Evolutionary conservation across 2,888 invertebrate species (phyloP), one percentile per base, ranked within the genome.

Genomic region (Argyresthia albistria): DNA sequence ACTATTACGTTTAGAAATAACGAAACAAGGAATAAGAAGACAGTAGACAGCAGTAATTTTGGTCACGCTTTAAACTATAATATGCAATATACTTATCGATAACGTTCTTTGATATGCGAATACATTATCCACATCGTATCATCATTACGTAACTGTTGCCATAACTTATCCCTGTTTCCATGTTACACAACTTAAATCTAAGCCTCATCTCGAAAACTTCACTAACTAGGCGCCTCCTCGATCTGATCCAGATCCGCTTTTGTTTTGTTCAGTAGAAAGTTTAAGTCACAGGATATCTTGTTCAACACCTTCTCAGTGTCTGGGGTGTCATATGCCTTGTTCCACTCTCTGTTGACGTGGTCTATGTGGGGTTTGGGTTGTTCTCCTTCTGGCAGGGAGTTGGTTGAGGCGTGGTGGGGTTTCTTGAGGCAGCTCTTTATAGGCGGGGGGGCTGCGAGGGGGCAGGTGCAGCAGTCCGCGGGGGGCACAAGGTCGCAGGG

Each of bases 261-360:
- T 55, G 2, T 60, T 61, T 59, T 84, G 75, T 95, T 95, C 56
- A 95, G 81, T 61, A 95, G 81, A 80, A 94, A 95, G 78, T 95
- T 94, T 61, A 95, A 81, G 79, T 95, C 95, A 66, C 93, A 92
- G 1, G 93, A 92, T 65, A 95, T 95, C 68, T 94, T 91, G 78
- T 94, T 92, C 50, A 95, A 79, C 89, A 95, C 93, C 54, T 91
- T 92, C 61, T 90, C 90, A 35, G 81, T 73, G 53, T 81, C 79
- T 0, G 78, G 75, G 0, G 74, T 71, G 56, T 78, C 73, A 60
- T 84, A 80, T 35, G 78, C 76, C 57, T 70, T 73, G 16, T 76
- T 77, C 77, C 80, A 78, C 57, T 81, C 76, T 54, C 73, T 70
- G 55, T 80, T 82, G 42, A 80, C 76, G 62, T 76, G 73, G 54